These are phyloP conservation scores for Picus viridis DNA, from an alignment of 2,797 vertebrate species.

Conservation along the genomic window DNA sequence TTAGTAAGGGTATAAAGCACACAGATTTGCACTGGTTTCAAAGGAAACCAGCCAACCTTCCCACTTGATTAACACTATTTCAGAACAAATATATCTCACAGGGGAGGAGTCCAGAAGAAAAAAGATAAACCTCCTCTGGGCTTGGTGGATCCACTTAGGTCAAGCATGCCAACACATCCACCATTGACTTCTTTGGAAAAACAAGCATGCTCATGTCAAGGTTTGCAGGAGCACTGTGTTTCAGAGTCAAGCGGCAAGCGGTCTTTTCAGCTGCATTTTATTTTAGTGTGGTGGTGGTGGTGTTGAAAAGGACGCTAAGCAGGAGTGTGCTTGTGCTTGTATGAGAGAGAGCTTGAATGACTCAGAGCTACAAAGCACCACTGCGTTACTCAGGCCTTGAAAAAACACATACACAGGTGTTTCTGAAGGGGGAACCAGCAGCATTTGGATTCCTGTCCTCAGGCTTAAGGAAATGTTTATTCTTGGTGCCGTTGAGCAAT, in stretches of 20 bases:
- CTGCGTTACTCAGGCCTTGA: not conserved
- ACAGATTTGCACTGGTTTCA: not conserved
- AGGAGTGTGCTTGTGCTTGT: slow-evolving; percentile 12
- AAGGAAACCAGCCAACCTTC: not conserved
- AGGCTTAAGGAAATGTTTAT: slow-evolving; percentile 54
- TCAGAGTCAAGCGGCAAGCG: not conserved
- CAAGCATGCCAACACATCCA: not conserved
- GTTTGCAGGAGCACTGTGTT: not conserved
- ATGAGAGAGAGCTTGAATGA: not conserved
- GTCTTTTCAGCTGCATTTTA: not conserved
- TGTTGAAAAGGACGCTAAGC: not conserved
- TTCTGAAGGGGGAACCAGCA: slow-evolving; percentile 36
- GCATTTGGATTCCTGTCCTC: slow-evolving; percentile 12
- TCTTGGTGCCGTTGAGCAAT: slow-evolving; percentile 49
- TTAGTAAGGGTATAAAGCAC: not conserved
- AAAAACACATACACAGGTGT: slow-evolving; percentile 28
- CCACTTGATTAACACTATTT: not conserved
- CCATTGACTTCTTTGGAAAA: not conserved
- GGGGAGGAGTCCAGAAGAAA: not conserved
- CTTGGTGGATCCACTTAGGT: not conserved
- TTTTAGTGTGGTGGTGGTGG: not conserved
- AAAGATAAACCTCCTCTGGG: not conserved
- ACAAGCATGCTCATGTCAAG: not conserved
- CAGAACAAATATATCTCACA: not conserved
- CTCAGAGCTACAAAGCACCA: slow-evolving; percentile 22